phyloP scores from a whole-genome alignment of 2,113 vertebrate genomes.

The Phalacrocorax brasilianus region DNA sequence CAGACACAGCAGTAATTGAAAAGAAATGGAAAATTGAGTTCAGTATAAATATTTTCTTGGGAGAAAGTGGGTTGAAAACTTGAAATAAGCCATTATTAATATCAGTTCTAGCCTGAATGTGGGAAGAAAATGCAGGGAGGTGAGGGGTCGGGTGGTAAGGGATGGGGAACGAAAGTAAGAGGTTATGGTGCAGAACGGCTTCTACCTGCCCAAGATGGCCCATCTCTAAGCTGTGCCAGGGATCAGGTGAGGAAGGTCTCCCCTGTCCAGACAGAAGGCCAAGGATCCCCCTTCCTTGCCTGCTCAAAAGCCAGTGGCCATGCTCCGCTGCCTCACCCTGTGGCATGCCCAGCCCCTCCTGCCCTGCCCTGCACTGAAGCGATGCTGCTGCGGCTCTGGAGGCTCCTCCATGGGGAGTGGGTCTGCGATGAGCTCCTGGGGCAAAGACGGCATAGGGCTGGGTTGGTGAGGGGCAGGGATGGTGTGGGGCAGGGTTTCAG shows the following conservation, averaged over 20 bases:
- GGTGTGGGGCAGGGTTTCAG: neutral
- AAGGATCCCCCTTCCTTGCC: neutral
- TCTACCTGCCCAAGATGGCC: fast-evolving
- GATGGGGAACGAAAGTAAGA: neutral
- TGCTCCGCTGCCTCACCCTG: neutral
- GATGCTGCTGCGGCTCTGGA: fast-evolving
- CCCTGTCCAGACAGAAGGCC: neutral
- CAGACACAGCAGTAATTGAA: neutral
- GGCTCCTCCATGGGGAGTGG: fast-evolving
- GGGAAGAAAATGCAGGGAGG: neutral
- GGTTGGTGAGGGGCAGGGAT: neutral
- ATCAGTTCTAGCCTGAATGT: neutral
- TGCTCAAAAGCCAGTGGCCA: fast-evolving
- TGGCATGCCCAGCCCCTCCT: neutral
- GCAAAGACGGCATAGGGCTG: neutral
- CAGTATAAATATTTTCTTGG: neutral
- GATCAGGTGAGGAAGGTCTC: neutral
- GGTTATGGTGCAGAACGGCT: fast-evolving
- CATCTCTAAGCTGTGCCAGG: neutral
- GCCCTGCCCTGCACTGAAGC: neutral
- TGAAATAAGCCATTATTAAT: neutral
- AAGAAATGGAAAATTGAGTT: neutral
- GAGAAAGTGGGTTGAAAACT: neutral
- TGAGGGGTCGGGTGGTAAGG: no score
- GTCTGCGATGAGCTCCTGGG: neutral